These are phyloP conservation scores for Harpalus rubripes DNA, from an alignment of 2,888 invertebrate species.

Conservation along the genomic window DNA sequence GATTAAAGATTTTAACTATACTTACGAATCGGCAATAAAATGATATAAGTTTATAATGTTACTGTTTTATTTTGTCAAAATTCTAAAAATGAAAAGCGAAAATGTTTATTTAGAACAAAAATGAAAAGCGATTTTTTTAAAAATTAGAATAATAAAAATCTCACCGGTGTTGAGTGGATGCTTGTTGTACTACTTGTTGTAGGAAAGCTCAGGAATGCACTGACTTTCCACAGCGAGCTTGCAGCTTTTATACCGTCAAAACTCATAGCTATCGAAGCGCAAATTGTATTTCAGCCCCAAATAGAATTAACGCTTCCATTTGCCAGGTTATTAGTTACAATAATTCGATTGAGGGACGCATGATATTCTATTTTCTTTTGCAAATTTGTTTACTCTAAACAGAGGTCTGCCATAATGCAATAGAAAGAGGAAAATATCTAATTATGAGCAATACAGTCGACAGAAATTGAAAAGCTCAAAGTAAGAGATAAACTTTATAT, in stretches of 20 bases:
- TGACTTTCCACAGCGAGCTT: conserved; percentile 49
- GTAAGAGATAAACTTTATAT: neutral
- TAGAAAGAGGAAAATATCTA: conserved; percentile 26
- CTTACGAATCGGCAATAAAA: no score
- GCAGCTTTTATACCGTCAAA: conserved; percentile 64
- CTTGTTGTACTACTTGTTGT: conserved; percentile 29
- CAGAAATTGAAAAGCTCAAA: neutral
- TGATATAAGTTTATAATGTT: no score
- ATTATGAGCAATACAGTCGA: conserved; percentile 19
- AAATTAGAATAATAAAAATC: neutral
- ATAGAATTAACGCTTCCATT: conserved; percentile 72
- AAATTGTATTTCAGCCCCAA: conserved; percentile 67
- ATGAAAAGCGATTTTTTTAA: no score
- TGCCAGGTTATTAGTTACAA: conserved; percentile 71
- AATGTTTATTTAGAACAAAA: no score
- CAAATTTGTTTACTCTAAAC: conserved; percentile 58
- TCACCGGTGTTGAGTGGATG: conserved; percentile 23
- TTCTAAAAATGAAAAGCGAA: no score
- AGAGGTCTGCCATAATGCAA: neutral
- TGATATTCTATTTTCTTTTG: conserved; percentile 65
- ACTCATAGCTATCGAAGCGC: conserved; percentile 56
- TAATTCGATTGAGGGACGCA: conserved; percentile 71
- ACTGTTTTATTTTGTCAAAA: no score
- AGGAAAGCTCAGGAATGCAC: conserved; percentile 46
- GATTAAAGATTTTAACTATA: no score